Conservation (phyloP, 2,888 invertebrate species). For the Eubasilissa splendida region DNA sequence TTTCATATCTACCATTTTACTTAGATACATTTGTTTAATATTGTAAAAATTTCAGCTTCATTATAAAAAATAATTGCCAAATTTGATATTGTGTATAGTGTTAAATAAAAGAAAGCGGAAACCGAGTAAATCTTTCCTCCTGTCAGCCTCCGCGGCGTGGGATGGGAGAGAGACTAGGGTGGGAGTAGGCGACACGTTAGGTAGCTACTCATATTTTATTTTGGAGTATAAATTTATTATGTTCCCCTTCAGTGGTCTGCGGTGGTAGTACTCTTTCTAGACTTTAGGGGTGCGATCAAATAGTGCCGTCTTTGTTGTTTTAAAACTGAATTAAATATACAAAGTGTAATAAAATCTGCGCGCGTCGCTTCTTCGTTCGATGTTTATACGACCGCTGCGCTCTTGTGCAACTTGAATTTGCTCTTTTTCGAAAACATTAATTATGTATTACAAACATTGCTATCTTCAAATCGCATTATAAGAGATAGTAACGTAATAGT, state of each 20-base stretch:
- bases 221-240: slow-evolving; percentile 58
- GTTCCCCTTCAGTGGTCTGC: slow-evolving; percentile 45
- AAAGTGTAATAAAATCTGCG: no score
- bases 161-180: no score
- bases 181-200: slow-evolving; percentile 54
- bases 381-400: no score
- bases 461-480: no score
- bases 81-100: slow-evolving; percentile 8
- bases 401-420: no score
- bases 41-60: no score
- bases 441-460: no score
- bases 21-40: no score
- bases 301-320: not conserved
- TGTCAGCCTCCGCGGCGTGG: not conserved
- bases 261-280: slow-evolving; percentile 26
- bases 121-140: slow-evolving; percentile 35
- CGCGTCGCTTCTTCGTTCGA: no score
- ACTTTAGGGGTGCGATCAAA: slow-evolving; percentile 31
- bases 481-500: no score
- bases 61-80: not conserved
- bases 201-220: slow-evolving; percentile 56
- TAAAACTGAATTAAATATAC: not conserved
- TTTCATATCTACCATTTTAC: no score
- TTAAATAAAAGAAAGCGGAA: slow-evolving; percentile 3
- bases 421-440: no score